Evolutionary conservation across 2,113 vertebrate species (phyloP).

Genomic region (Prionailurus bengalensis): DNA sequence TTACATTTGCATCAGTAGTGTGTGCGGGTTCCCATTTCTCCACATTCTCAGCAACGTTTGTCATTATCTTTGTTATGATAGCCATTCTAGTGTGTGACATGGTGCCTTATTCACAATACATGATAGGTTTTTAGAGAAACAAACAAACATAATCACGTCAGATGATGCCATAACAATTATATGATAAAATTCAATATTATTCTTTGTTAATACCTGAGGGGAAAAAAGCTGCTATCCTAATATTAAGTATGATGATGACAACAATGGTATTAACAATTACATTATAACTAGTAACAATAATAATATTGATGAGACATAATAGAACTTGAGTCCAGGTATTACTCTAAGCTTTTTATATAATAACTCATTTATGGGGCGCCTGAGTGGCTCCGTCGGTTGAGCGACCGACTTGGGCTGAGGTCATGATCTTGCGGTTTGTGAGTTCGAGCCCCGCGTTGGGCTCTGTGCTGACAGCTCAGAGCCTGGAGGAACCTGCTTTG

Average conservation of each 20-base stretch:
- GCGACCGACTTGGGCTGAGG: no score
- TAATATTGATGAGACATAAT: not conserved
- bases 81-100: not conserved
- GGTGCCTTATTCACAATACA: not conserved
- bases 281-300: not conserved
- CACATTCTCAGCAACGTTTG: not conserved
- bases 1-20: not conserved
- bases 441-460: no score
- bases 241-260: not conserved
- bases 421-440: no score
- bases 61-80: slow-evolving; percentile 26
- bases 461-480: no score
- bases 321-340: not conserved
- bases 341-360: not conserved
- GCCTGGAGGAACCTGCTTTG: no score
- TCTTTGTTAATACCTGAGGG: not conserved
- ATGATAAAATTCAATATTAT: slow-evolving; percentile 6
- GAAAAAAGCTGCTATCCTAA: not conserved
- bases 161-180: not conserved
- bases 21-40: not conserved
- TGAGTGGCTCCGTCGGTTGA: no score
- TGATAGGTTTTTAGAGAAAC: slow-evolving; percentile 29
- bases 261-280: not conserved
- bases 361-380: not conserved
- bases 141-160: not conserved